Conservation (phyloP, 1,140 invertebrate genomes). For the Eubasilissa regina region DNA sequence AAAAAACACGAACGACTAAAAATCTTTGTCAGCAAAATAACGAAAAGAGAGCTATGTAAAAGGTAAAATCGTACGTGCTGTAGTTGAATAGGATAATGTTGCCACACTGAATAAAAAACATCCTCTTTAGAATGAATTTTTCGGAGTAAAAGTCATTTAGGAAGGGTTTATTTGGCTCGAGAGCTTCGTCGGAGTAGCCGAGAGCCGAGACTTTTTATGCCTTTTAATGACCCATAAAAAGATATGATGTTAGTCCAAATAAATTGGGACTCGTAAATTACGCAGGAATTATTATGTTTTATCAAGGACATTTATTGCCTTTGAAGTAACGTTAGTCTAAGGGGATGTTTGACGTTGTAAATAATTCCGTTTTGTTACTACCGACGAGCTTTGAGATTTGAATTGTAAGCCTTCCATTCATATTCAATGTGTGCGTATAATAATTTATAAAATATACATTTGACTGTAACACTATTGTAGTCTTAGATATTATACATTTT, state of each 20-base stretch:
- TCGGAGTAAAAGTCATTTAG: slow-evolving; percentile 17
- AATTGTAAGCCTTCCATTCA: too few relatives aligned
- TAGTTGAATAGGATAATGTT: slow-evolving; percentile 54
- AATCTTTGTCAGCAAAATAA: slow-evolving; percentile 51
- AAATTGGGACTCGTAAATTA: slow-evolving; percentile 9
- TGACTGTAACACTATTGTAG: too few relatives aligned
- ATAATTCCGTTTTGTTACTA: neutral
- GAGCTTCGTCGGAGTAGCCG: neutral
- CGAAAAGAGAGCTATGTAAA: slow-evolving; percentile 47
- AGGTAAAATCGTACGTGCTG: slow-evolving; percentile 49
- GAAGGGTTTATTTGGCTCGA: slow-evolving; percentile 14
- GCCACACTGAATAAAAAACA: slow-evolving; percentile 37
- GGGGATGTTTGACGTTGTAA: neutral
- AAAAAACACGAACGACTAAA: slow-evolving; percentile 25
- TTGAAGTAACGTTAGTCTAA: neutral
- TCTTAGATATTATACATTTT: too few relatives aligned
- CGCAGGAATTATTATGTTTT: slow-evolving; percentile 2
- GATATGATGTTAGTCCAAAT: slow-evolving; percentile 1
- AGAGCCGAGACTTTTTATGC: neutral
- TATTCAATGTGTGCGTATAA: too few relatives aligned
- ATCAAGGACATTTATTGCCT: neutral
- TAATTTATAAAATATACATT: too few relatives aligned
- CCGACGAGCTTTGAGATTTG: too few relatives aligned
- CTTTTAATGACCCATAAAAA: slow-evolving; percentile 16
- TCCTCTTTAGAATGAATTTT: slow-evolving; percentile 15